phyloP scores from a whole-genome alignment of 2,113 vertebrate species.

The Crotalus viridis region DNA sequence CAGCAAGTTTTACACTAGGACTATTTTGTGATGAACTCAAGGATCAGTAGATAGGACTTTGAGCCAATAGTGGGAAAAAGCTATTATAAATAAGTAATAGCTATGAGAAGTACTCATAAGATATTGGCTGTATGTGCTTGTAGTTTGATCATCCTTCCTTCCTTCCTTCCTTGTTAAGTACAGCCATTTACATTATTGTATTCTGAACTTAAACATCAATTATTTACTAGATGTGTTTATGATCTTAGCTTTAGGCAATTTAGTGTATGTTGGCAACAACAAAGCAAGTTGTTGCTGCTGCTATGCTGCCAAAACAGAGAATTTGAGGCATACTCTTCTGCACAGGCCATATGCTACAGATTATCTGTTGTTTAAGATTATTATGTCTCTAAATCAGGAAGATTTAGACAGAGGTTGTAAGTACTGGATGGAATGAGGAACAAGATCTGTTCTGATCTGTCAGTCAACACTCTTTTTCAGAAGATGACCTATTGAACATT shows the following conservation, averaged over 20 bases:
- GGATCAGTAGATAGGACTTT: background rate
- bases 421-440: conserved; percentile 17
- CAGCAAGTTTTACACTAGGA: background rate
- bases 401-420: conserved; percentile 26
- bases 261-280: conserved; percentile 40
- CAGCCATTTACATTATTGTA: background rate
- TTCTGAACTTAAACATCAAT: background rate
- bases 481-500: conserved; percentile 86
- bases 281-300: background rate
- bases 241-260: conserved; percentile 39
- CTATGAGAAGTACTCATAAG: background rate
- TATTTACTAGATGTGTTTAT: conserved; percentile 14
- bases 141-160: background rate
- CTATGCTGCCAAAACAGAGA: conserved; percentile 33
- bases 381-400: background rate
- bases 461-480: conserved; percentile 73
- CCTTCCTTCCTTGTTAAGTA: background rate
- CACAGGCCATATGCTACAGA: background rate
- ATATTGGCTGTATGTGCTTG: background rate
- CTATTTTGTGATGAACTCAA: background rate
- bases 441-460: conserved; percentile 67
- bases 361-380: conserved; percentile 16
- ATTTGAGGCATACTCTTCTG: conserved; percentile 3
- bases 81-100: background rate
- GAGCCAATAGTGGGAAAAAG: background rate